Evolutionary conservation across 2,113 vertebrate species (phyloP), one percentile per base, ranked within the genome.

Genomic region (Lophochroa leadbeateri): DNA sequence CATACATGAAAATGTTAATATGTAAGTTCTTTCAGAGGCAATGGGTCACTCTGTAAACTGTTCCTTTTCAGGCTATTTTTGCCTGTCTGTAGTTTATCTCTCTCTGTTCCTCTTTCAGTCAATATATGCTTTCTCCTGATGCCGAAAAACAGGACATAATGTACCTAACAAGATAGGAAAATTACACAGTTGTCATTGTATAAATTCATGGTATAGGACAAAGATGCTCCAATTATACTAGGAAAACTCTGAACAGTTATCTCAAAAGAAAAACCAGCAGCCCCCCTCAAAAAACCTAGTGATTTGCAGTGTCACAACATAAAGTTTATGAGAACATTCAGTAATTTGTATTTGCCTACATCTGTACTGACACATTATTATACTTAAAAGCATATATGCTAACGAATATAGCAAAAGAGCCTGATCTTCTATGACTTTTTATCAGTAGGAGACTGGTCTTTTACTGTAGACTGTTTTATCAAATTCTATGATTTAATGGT

Each of bases 221-320:
- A 72, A 76, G 25, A 9, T 24, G 1, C 69, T 70, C 25, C 57
- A 55, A 23, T 67, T 87, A 23, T 13, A 24, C 4, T 24, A 60
- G 10, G 46, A 74, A 89, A 86, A 24, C 2, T 27, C 10, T 19
- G 23, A 83, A 50, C 2, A 31, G 4, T 21, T 35, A n/a, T 39
- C 23, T 72, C 5, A 11, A 41, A 52, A 83, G 39, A 17, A 29
- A 10, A 11, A 31, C 1, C 6, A 12, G 7, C 9, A 35, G 27
- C 3, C 0, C 2, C 2, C 28, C 14, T 4, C 21, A 15, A 75
- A 63, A 4, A 37, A 24, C 14, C 8, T 8, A 16, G 17, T 33
- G 27, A 61, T 74, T 63, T 85, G 25, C 11, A 33, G 9, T 67
- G 87, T 57, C 11, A 31, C 25, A 57, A 28, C n/a, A 28, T 41